A percentile compares a stretch with the other conserved stretches of the same genome.
Evolutionary conservation across 2,113 vertebrate genomes (phyloP).

Genomic region (Hassar affinis): DNA sequence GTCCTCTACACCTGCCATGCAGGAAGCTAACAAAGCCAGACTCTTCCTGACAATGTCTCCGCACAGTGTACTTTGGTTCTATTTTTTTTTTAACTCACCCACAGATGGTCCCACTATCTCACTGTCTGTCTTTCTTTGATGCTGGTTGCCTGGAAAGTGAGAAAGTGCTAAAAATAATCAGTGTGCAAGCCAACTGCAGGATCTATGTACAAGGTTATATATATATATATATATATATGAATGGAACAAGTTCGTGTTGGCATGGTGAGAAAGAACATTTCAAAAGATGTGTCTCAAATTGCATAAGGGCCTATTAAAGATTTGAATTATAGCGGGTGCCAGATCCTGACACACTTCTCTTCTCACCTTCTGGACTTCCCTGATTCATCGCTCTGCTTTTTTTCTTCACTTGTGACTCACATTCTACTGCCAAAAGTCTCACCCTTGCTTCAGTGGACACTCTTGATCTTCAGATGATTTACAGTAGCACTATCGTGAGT

Average conservation of each 20-base stretch:
- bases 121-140: not conserved
- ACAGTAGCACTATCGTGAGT: not conserved
- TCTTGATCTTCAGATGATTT: not conserved
- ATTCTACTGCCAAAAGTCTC: not conserved
- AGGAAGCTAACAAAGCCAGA: constrained; percentile 29
- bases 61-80: not conserved
- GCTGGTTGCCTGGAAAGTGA: not conserved
- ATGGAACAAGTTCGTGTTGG: not conserved
- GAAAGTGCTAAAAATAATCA: constrained; percentile 28
- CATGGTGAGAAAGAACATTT: not conserved
- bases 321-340: not conserved
- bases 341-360: constrained; percentile 11
- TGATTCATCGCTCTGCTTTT: not conserved
- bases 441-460: not conserved
- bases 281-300: constrained; percentile 7
- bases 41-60: constrained; percentile 8
- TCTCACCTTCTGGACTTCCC: not conserved
- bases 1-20: constrained; percentile 21
- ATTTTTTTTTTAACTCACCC: not conserved
- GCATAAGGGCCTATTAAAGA: constrained; percentile 16
- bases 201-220: not conserved
- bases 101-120: not conserved
- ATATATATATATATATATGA: constrained; percentile 10
- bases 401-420: not conserved
- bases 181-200: not conserved